Base-by-base conservation (phyloP, 2,113 vertebrate genomes). In the Jacana jacana region DNA sequence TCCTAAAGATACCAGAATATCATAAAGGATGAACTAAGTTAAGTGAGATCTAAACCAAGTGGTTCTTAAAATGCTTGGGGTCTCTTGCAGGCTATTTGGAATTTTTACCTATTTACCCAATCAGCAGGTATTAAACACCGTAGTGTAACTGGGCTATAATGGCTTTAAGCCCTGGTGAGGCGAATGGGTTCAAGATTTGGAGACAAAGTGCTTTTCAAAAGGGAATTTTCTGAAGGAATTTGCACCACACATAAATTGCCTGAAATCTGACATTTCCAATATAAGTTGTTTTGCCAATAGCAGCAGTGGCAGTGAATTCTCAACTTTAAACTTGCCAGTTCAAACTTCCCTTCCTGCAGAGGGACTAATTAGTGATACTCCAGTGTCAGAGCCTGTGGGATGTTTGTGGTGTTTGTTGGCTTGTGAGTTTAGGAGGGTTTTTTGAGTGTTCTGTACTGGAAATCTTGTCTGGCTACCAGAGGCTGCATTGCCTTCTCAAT, bases 391-490 rank as follows among this genome's bases (percentile, higher is more conserved):
- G 37, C 22, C 31, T 54, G 6, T 44, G 39, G 20, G 23, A 2
- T 17, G 19, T 20, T 25, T 28, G 23, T 44, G 12, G 7, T 71
- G 12, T 42, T 88, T 52, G 28, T 71, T 75, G 66, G 42, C 7
- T 0, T 65, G 35, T 35, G 18, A 27, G 18, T 51, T 77, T 57
- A 79, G n/a, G 13, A 17, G 0, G 0, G 13, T 1, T 39, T 81
- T 82, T 82, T 89, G 28, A 60, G 9, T 48, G 28, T 46, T 86
- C 17, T 73, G 3, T 64, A 51, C 28, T 52, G 25, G 72, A 64
- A 14, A 19, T 75, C 25, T 72, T 78, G 12, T 77, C 72, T 80
- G 40, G 31, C 30, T 70, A 39, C 31, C 70, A 54, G 31, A 75
- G 61, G 25, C 42, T 91, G 39, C 10, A 4, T 70, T 92, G 86